These are phyloP conservation scores for Heliocidaris tuberculata DNA, from an alignment of 35 echinoderm and acorn worm species.

Conservation along the genomic window DNA sequence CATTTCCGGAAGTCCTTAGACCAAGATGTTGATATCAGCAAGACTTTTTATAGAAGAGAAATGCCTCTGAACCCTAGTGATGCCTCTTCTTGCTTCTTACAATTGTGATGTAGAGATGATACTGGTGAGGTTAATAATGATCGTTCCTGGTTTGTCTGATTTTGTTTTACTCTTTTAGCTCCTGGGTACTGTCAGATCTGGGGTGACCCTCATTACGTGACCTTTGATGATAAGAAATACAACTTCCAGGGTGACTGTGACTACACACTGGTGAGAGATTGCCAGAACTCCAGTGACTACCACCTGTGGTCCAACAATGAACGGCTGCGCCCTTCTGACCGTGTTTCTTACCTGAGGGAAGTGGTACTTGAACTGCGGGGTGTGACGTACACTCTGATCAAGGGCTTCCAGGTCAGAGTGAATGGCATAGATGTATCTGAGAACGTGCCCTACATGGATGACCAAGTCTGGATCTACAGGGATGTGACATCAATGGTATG, in stretches of 20 bases:
- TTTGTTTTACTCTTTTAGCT: too few species aligned
- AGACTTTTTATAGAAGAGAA: too few species aligned
- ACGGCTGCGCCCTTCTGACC: constrained; percentile 30
- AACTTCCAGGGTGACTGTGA: constrained; percentile 83
- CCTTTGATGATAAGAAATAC: constrained; percentile 64
- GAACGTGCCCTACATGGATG: constrained; percentile 17
- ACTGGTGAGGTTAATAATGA: too few species aligned
- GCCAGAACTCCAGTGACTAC: constrained; percentile 48
- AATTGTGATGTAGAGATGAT: too few species aligned
- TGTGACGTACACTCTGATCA: constrained; percentile 48
- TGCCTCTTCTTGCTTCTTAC: too few species aligned
- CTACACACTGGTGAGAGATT: constrained; percentile 76
- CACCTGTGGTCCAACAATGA: constrained; percentile 65
- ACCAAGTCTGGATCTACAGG: not conserved
- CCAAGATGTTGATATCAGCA: too few species aligned
- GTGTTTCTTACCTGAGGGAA: constrained; percentile 62
- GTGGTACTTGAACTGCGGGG: constrained; percentile 48
- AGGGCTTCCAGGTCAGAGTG: constrained; percentile 54
- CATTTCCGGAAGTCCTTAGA: too few species aligned
- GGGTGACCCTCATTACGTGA: constrained; percentile 79
- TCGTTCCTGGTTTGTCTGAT: too few species aligned
- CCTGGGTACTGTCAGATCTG: constrained; percentile 61
- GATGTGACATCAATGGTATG: constrained; percentile 28
- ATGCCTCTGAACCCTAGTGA: too few species aligned
- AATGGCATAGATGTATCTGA: constrained; percentile 51